phyloP scores from a whole-genome alignment of 2,113 vertebrate genomes.

The Notothenia coriiceps region DNA sequence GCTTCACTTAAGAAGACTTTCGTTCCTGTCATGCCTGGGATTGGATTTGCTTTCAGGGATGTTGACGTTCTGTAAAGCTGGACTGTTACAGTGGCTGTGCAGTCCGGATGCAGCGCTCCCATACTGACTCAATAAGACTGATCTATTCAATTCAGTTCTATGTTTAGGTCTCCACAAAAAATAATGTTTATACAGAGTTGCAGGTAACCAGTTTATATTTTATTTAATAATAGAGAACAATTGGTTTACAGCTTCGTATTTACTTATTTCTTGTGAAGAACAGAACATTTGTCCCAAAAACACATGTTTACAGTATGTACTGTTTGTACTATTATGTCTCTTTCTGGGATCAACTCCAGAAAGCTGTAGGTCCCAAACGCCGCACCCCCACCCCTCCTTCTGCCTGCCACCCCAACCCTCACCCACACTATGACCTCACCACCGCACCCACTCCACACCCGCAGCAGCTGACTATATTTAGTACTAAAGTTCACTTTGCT shows the following conservation, averaged over 20 bases:
- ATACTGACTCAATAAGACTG: too few relatives aligned
- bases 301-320: neutral
- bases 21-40: neutral
- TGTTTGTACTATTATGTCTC: conserved; percentile 3
- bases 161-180: too few relatives aligned
- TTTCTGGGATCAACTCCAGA: conserved; percentile 47
- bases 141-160: too few relatives aligned
- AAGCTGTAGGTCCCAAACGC: conserved; percentile 43
- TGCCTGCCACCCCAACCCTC: conserved; percentile 41
- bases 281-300: too few relatives aligned
- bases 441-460: conserved; percentile 72
- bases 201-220: too few relatives aligned
- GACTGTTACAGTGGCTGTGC: too few relatives aligned
- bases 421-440: conserved; percentile 77
- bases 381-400: conserved; percentile 43
- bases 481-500: conserved; percentile 53
- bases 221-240: too few relatives aligned
- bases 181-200: too few relatives aligned
- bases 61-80: neutral
- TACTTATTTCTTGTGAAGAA: too few relatives aligned
- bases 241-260: too few relatives aligned
- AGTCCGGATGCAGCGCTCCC: neutral
- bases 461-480: conserved; percentile 74
- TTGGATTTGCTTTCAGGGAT: neutral
- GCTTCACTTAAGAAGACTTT: conserved; percentile 4